phyloP scores from a whole-genome alignment of 2,797 vertebrate genomes.

The Catamblyrhynchus diadema region DNA sequence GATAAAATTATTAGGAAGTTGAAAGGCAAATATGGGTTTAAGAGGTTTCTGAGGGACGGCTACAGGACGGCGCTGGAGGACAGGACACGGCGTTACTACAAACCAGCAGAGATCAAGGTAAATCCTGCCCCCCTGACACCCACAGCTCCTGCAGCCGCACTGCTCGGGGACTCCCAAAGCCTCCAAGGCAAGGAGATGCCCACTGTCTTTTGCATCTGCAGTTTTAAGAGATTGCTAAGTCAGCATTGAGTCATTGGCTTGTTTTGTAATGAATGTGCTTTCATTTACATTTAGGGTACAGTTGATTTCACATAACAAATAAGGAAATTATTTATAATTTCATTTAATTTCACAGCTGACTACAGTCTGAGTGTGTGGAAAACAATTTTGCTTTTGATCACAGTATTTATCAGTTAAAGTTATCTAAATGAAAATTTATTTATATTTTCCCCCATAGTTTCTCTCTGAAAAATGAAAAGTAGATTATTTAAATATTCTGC shows the following conservation, averaged over 20 bases:
- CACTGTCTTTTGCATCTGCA: neutral
- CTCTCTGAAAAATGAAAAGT: neutral
- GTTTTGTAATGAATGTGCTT: constrained; percentile 47
- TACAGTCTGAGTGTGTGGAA: constrained; percentile 43
- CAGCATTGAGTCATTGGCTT: constrained; percentile 17
- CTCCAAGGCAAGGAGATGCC: neutral
- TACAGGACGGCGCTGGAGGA: constrained; percentile 93
- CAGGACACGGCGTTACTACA: constrained; percentile 87
- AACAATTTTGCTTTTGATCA: constrained; percentile 33
- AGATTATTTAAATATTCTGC: neutral
- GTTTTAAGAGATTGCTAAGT: neutral
- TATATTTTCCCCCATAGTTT: neutral
- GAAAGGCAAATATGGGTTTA: constrained; percentile 93
- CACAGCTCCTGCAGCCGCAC: neutral
- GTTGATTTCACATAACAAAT: constrained; percentile 52
- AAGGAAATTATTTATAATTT: constrained; percentile 59
- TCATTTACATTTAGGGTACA: constrained; percentile 22
- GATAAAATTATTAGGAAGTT: constrained; percentile 94
- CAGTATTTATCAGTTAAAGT: constrained; percentile 20
- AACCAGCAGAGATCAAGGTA: constrained; percentile 98
- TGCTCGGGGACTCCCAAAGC: neutral
- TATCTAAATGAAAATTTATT: constrained; percentile 31
- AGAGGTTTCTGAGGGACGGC: constrained; percentile 92
- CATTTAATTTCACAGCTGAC: constrained; percentile 70
- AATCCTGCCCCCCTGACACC: neutral